Conservation (phyloP, 2,797 vertebrate genomes). For the Hyperoplus lanceolatus region DNA sequence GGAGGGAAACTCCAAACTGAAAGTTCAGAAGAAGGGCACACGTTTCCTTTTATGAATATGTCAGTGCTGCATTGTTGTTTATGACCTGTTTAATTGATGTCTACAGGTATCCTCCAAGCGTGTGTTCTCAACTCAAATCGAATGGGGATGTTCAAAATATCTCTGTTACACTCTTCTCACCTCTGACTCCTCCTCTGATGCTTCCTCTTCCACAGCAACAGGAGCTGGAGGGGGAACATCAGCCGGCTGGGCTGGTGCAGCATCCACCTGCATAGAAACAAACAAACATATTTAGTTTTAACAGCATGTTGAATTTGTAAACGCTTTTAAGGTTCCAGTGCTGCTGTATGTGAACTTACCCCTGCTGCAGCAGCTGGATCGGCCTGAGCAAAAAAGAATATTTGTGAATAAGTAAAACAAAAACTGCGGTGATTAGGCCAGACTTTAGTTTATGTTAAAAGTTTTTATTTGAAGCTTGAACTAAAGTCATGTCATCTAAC, state of each 20-base stretch:
- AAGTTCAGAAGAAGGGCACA: neutral
- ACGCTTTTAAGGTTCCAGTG: neutral
- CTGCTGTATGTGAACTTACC: conserved; percentile 34
- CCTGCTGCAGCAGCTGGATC: conserved; percentile 18
- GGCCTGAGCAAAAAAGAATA: conserved; percentile 39
- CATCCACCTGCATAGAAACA: conserved; percentile 52
- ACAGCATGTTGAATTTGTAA: neutral
- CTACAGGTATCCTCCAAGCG: neutral
- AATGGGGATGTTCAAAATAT: neutral
- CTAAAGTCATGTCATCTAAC: neutral
- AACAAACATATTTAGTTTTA: conserved; percentile 9
- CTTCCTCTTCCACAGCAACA: conserved; percentile 45
- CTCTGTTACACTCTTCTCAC: conserved; percentile 46
- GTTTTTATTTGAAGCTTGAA: neutral
- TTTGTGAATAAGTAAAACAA: neutral
- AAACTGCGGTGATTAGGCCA: neutral
- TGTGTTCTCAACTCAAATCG: conserved; percentile 12
- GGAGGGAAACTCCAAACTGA: neutral
- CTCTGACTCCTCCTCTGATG: conserved; percentile 80
- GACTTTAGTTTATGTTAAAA: neutral
- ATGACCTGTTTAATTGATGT: neutral
- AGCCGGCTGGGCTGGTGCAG: conserved; percentile 36
- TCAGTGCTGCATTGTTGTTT: neutral
- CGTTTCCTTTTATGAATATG: neutral
- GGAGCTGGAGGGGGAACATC: conserved; percentile 40